These are phyloP conservation scores for Dione vanillae DNA, from an alignment of 2,888 invertebrate genomes.

Conservation along the genomic window DNA sequence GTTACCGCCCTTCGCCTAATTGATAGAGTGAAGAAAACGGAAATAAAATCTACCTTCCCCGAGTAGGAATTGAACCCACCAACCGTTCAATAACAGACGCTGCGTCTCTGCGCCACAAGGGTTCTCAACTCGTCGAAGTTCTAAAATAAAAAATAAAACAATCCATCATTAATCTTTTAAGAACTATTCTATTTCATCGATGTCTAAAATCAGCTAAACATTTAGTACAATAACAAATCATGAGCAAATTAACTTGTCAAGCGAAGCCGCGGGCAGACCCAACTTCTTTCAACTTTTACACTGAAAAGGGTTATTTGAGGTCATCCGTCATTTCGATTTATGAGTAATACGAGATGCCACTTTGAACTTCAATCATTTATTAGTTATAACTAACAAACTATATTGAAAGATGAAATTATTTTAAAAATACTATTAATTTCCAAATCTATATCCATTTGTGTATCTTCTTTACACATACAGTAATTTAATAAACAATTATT, in stretches of 20 bases:
- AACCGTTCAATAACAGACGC: too few species aligned
- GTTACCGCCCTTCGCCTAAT: too few species aligned
- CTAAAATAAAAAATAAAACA: background rate
- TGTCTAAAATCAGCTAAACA: conserved; percentile 40
- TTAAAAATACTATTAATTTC: background rate
- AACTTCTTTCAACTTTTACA: conserved; percentile 46
- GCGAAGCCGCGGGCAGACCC: conserved; percentile 44
- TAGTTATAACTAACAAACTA: conserved; percentile 18
- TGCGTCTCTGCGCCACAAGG: too few species aligned
- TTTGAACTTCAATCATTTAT: conserved; percentile 31
- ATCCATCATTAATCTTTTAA: conserved; percentile 14
- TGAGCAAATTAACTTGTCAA: conserved; percentile 52
- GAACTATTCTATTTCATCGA: conserved; percentile 27
- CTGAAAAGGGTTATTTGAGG: conserved; percentile 48
- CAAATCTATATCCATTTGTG: background rate
- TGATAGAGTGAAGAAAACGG: too few species aligned
- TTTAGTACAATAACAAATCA: conserved; percentile 53
- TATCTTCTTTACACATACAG: background rate
- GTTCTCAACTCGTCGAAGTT: background rate
- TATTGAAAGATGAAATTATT: background rate
- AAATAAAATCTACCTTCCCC: too few species aligned
- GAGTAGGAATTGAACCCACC: too few species aligned
- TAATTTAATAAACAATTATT: background rate
- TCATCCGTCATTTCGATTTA: conserved; percentile 48
- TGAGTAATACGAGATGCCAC: conserved; percentile 43